Base-by-base conservation (phyloP, 2,888 invertebrate species). In the Protonemura montana region DNA sequence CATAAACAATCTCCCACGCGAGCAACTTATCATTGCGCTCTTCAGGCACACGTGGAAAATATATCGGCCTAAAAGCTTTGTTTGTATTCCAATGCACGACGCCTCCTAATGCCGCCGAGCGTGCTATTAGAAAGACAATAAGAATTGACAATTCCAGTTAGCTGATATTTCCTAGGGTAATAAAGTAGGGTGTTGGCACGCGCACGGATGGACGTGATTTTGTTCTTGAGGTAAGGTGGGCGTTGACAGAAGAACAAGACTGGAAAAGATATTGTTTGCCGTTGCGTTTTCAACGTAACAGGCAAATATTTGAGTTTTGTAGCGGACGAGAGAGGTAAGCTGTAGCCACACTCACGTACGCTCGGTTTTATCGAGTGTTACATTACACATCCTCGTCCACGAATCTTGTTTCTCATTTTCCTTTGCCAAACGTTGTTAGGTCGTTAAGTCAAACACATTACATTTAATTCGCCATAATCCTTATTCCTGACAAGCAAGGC, bases 171-270 rank as follows among this genome's bases (percentile, higher is more conserved):
- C 78, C 26, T 13, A 78, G 27, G 13, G 78, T 28, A 26, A 78
- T 78, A 78, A 78, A 78, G 78, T 27, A 78, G 78, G 78, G 78
- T 78, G 78, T 78, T 78, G 78, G 78, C 78, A 78, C 78, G 78
- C 78, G 78, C 78, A 2, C 7, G 16, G 59, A 59, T 59, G 59
- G 59, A 59, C 59, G 59, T 59, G 59, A 59, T 59, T 59, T 59
- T 59, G 26, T 78, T 78, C 59, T 13, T 21, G 27, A n/a, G 27
- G 5, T 25, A 10, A n/a, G 6, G 26, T 78, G 78, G 78, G 78
- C 78, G 78, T 78, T 21, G 59, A 59, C 59, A 21, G 59, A 1
- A 10, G 13, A 59, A 21, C n/a, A 27, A 7, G 78, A 25, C 78
- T 6, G 28, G 78, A 28, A 78, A 16, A 78, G 27, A 78, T 10